Conservation (phyloP, 2,797 vertebrate genomes). For the Pseudomugil tenellus region DNA sequence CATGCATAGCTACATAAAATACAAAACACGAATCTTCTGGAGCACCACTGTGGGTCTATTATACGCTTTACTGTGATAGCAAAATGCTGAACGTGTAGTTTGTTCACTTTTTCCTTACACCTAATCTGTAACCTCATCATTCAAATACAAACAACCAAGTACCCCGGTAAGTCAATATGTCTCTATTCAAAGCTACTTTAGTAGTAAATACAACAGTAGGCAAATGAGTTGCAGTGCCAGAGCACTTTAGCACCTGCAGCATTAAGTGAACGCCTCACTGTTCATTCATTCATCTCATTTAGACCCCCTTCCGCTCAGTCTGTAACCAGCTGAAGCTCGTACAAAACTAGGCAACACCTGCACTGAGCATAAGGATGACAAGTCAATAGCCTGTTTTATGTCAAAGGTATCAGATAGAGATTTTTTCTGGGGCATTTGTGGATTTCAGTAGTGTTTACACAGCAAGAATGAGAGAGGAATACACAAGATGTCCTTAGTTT, state of each 20-base stretch:
- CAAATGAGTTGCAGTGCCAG: slow-evolving; percentile 8
- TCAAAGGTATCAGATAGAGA: slow-evolving; percentile 18
- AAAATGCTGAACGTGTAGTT: neutral
- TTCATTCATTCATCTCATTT: slow-evolving; percentile 8
- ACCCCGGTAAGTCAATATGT: slow-evolving; percentile 9
- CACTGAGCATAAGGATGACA: slow-evolving; percentile 21
- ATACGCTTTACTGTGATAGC: neutral
- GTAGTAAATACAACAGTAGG: slow-evolving; percentile 1
- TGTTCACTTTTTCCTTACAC: slow-evolving; percentile 1
- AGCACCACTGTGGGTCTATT: neutral
- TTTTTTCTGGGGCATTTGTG: slow-evolving; percentile 2
- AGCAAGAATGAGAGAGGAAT: slow-evolving; percentile 11
- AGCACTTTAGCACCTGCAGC: neutral
- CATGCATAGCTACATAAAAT: neutral
- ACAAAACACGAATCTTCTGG: neutral
- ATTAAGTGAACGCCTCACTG: neutral
- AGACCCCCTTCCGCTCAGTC: neutral
- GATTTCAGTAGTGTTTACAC: slow-evolving; percentile 12
- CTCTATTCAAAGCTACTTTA: slow-evolving; percentile 16
- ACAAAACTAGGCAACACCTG: slow-evolving; percentile 1
- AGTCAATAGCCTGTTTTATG: slow-evolving; percentile 4
- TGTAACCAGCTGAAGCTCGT: neutral
- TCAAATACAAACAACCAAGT: slow-evolving; percentile 8
- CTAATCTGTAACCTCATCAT: slow-evolving; percentile 3
- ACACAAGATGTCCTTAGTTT: neutral